Evolutionary conservation across 2,797 vertebrate genomes (phyloP), one percentile per base, ranked within the genome.

Genomic region (Trematomus bernacchii): DNA sequence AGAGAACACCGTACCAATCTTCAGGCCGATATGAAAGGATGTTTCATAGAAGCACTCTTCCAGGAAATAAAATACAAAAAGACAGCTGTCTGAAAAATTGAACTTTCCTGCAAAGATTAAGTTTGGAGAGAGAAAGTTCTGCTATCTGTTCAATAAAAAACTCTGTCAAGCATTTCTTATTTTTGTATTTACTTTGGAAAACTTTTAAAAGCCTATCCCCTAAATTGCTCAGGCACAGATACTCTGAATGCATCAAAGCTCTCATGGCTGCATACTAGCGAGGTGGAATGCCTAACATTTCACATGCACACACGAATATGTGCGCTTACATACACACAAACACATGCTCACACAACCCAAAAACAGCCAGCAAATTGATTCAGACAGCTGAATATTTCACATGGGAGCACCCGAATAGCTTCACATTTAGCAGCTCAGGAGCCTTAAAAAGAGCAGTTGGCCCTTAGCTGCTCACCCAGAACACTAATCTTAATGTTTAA

Each of bases 221-320:
- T 87, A 89, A 93, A 91, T 92, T 91, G 90, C 89, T 92, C 87
- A 92, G 87, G 91, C 89, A 90, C 72, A 88, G 85, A 90, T 82
- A 89, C 87, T 87, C 81, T 89, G 83, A 93, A 94, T 90, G 93
- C 93, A 94, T 94, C 93, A 91, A 93, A 93, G 91, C 86, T 84
- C 88, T 92, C 85, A 73, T 78, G 81, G 77, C 57, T 82, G 82
- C 78, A 82, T 73, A 79, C 53, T 47, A 68, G 72, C 60, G 55
- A 86, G 84, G 80, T 79, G 85, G 76, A 76, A 86, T 71, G 68
- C 72, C 81, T 80, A 74, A 81, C 76, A 84, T 87, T 87, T 77
- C 82, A 85, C 77, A 69, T 71, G 73, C 84, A 73, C 86, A 86
- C 82, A 87, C 67, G 3, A 64, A 63, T 76, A 80, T 57, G 55